A percentile compares a stretch with the other conserved stretches of the same genome.
Conservation (phyloP, 2,797 vertebrate species). For the Dromococcyx pavoninus region DNA sequence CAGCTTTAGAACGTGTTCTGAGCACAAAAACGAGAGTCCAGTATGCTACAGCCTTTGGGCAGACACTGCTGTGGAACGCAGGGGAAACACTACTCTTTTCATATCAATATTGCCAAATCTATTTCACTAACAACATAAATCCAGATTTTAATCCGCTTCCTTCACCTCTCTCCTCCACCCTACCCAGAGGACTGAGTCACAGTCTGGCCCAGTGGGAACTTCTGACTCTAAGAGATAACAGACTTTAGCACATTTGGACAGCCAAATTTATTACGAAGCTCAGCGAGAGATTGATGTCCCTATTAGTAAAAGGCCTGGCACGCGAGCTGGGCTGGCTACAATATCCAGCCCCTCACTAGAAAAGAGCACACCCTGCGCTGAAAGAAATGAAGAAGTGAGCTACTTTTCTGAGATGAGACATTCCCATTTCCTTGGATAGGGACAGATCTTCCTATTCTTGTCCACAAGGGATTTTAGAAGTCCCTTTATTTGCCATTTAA, state of each 20-base stretch:
- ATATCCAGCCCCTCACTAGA: neutral
- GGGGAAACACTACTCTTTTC: neutral
- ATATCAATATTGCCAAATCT: slow-evolving; percentile 5
- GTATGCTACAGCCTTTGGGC: neutral
- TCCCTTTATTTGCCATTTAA: neutral
- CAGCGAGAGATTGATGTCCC: neutral
- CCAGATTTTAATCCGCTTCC: slow-evolving; percentile 52
- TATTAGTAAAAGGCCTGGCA: slow-evolving; percentile 47
- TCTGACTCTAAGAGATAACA: slow-evolving; percentile 54
- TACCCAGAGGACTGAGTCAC: slow-evolving; percentile 50
- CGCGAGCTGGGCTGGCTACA: neutral
- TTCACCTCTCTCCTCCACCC: slow-evolving; percentile 56
- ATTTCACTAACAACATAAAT: slow-evolving; percentile 39
- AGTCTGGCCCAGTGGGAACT: slow-evolving; percentile 34
- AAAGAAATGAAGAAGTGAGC: neutral
- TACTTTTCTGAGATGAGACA: neutral
- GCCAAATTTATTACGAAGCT: slow-evolving; percentile 37
- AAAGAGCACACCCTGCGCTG: neutral
- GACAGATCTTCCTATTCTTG: neutral
- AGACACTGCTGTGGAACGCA: slow-evolving; percentile 4
- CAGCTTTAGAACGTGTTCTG: neutral
- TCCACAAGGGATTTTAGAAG: neutral
- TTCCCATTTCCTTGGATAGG: neutral
- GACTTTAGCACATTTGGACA: slow-evolving; percentile 10
- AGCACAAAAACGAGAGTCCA: neutral